Evolutionary conservation across 1,140 invertebrate genomes (phyloP).

Genomic region (Drosophila kohkoa): DNA sequence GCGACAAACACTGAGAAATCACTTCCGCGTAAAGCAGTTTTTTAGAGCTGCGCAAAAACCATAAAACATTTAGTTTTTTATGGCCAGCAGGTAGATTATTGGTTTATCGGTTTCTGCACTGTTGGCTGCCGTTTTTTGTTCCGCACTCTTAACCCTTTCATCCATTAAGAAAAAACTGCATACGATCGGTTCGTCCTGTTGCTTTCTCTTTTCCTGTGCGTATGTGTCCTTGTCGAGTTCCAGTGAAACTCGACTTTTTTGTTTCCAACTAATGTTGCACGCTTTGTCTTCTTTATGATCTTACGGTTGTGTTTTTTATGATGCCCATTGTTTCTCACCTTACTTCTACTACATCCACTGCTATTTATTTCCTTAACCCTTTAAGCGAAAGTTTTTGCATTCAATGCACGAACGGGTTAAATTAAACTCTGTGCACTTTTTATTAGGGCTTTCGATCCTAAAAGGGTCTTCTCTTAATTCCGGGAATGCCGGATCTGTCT

Average conservation of each 20-base stretch:
- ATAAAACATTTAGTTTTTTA: conserved; percentile 80
- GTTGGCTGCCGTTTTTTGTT: conserved; percentile 55
- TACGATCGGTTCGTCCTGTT: background rate
- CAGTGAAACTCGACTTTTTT: conserved; percentile 53
- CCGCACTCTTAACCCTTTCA: conserved; percentile 66
- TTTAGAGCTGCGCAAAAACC: conserved; percentile 37
- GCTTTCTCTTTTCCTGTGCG: conserved; percentile 18
- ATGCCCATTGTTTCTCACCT: conserved; percentile 52
- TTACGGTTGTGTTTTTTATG: conserved; percentile 77
- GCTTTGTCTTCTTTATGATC: conserved; percentile 74
- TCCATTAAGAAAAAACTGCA: conserved; percentile 67
- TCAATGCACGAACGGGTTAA: conserved; percentile 62
- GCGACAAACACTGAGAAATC: conserved; percentile 13
- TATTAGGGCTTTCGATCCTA: conserved; percentile 41
- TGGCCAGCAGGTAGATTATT: conserved; percentile 44
- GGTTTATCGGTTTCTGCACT: conserved; percentile 14
- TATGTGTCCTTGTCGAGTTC: conserved; percentile 60
- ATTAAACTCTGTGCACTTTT: conserved; percentile 54
- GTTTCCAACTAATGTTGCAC: conserved; percentile 68
- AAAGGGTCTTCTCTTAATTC: conserved; percentile 25
- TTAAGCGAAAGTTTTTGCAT: conserved; percentile 52
- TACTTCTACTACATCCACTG: conserved; percentile 12
- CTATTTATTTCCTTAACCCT: conserved; percentile 68
- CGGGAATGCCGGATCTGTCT: conserved; percentile 31
- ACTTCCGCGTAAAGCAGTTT: conserved; percentile 71